Base-by-base conservation (phyloP, 1,140 invertebrate genomes). In the Euura saliciscinereae region DNA sequence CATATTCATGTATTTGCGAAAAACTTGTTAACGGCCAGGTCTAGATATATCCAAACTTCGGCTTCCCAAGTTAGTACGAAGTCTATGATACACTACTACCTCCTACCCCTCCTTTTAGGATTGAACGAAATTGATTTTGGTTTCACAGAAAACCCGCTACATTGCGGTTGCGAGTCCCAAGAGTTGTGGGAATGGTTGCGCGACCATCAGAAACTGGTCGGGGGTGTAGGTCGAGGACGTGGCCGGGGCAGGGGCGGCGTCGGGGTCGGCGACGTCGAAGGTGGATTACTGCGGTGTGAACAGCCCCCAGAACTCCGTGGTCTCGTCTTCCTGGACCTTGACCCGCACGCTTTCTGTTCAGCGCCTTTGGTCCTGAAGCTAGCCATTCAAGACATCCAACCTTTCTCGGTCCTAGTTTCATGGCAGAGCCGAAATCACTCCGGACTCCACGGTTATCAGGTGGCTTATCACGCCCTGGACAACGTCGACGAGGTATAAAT, bases 141-240 rank as follows among this genome's bases (percentile, higher is more conserved):
- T 73, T 77, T 90, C 88, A 43, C 88, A 97, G 95, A 95, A 79
- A 96, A 97, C 86, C 95, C 95, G 46, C 85, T 96, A 72, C 90
- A 92, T 71, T 96, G 95, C 82, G 93, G 92, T 76, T 96, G 95
- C 83, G 93, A 95, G 76, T 92, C 94, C 45, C 93, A 96, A 87
- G 93, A 95, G 78, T 87, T 96, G 10, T 96, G 95, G 95, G 92
- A 93, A 87, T 97, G 95, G 95, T 89, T 96, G 76, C 90, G 93
- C 77, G 94, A 96, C 85, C 95, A 96, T 87, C 91, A 93, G 75
- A 94, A 95, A 79, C 82, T 91, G 74, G 89, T 93, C 6, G 87
- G 92, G 44, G 86, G 89, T 74, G 80, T 86, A 68, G 82, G 86
- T 77, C 87, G 88, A 75, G 88, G 86, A 78, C 86, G 86, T 71